These are phyloP conservation scores for Stigmatopora argus DNA, from an alignment of 2,113 vertebrate genomes.

Conservation along the genomic window DNA sequence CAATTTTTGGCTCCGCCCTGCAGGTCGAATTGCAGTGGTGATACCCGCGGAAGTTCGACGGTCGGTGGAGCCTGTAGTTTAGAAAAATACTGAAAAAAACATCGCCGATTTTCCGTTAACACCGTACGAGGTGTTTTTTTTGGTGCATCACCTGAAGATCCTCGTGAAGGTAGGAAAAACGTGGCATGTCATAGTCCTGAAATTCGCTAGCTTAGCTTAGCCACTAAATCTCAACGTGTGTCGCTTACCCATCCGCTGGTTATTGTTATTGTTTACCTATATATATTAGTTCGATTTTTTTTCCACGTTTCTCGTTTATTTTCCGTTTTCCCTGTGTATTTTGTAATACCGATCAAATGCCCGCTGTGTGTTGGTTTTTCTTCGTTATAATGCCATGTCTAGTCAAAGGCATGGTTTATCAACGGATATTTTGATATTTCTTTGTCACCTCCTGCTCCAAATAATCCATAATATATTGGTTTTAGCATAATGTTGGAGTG, in stretches of 20 bases:
- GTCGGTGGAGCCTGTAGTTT: neutral
- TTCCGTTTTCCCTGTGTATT: neutral
- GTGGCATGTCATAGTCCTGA: neutral
- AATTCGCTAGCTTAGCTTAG: constrained; percentile 39
- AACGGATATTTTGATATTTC: neutral
- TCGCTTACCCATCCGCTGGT: neutral
- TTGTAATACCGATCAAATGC: neutral
- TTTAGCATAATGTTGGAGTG: constrained; percentile 34
- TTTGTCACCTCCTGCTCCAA: no score
- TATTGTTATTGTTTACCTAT: neutral
- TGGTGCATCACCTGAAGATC: constrained; percentile 10
- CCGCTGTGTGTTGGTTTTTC: neutral
- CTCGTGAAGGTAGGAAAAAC: constrained; percentile 7
- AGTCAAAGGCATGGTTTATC: neutral
- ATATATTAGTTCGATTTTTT: neutral
- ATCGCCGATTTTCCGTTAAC: neutral
- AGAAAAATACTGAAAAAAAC: constrained; percentile 9
- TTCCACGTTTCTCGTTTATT: neutral
- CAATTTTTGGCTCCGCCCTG: neutral
- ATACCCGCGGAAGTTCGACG: constrained; percentile 57
- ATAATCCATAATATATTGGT: neutral
- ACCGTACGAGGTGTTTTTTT: neutral
- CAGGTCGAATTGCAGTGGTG: rapidly evolving
- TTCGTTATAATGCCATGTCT: neutral
- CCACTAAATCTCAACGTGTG: neutral